Evolutionary conservation across 2,888 invertebrate species (phyloP).

Genomic region (Encarsia formosa): DNA sequence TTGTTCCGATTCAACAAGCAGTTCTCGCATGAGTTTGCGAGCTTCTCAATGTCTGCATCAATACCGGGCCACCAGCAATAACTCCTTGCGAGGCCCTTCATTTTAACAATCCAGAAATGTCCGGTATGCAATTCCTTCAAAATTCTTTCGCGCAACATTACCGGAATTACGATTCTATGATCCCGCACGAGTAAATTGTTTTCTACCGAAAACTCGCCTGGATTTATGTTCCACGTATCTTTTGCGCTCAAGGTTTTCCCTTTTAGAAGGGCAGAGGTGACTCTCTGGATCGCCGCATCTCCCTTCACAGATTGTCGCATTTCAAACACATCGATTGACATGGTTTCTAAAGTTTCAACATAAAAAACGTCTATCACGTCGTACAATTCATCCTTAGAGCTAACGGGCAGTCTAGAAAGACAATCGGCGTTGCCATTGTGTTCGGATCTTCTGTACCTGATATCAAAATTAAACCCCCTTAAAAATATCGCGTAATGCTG

Average conservation of each 20-base stretch:
- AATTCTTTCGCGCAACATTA: background rate
- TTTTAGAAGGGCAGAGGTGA: background rate
- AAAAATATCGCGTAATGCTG: constrained; percentile 32
- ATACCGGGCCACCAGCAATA: constrained; percentile 17
- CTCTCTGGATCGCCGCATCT: background rate
- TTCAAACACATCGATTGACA: constrained; percentile 6
- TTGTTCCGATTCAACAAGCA: constrained; percentile 5
- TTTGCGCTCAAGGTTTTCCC: background rate
- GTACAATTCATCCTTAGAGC: background rate
- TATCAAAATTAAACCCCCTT: constrained; percentile 26
- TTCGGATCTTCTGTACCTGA: constrained; percentile 18
- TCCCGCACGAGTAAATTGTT: constrained; percentile 1
- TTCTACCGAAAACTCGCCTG: background rate
- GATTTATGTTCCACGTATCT: constrained; percentile 1
- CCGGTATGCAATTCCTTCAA: constrained; percentile 1
- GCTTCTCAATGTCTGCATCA: constrained; percentile 12
- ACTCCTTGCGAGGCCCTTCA: constrained; percentile 8
- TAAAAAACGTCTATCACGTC: constrained; percentile 21
- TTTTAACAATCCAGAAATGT: constrained; percentile 1
- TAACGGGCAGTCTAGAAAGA: constrained; percentile 25
- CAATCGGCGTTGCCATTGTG: constrained; percentile 30
- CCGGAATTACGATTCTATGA: background rate
- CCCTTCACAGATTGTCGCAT: background rate
- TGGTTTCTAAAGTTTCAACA: constrained; percentile 11
- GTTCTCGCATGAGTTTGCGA: constrained; percentile 6